These are phyloP conservation scores for Drosophila sproati DNA, from an alignment of 1,140 invertebrate genomes.

Conservation along the genomic window DNA sequence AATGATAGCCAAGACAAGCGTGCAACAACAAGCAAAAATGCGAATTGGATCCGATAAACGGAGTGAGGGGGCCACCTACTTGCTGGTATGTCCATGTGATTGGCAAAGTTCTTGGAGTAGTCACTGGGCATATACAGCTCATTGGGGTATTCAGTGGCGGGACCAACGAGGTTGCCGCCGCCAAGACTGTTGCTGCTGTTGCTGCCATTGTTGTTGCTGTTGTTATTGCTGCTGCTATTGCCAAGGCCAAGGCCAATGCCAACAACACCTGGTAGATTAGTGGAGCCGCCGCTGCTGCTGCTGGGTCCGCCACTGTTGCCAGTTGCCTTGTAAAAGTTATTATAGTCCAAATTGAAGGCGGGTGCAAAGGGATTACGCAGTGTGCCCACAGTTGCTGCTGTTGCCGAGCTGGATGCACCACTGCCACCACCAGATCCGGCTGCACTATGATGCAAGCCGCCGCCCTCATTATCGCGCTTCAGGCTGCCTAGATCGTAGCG, in stretches of 20 bases:
- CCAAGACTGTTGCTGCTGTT: conserved; percentile 28
- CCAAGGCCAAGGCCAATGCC: not conserved
- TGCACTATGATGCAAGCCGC: conserved; percentile 44
- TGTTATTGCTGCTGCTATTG: conserved; percentile 21
- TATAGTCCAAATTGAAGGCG: conserved; percentile 76
- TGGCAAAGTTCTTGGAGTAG: conserved; percentile 81
- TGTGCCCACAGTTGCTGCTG: conserved; percentile 32
- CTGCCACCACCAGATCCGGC: conserved; percentile 27
- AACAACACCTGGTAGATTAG: conserved; percentile 23
- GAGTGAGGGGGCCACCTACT: conserved; percentile 62
- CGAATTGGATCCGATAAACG: conserved; percentile 17
- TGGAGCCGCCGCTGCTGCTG: conserved; percentile 47
- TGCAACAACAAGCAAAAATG: conserved; percentile 59
- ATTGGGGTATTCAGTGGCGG: conserved; percentile 74
- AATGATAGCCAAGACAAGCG: conserved; percentile 23
- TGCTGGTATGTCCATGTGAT: conserved; percentile 84
- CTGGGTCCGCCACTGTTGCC: conserved; percentile 44
- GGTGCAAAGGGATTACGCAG: conserved; percentile 59
- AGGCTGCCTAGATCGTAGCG: conserved; percentile 75
- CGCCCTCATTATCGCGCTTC: conserved; percentile 66
- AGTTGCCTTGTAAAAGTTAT: conserved; percentile 70
- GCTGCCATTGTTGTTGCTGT: conserved; percentile 31
- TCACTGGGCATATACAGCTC: conserved; percentile 83
- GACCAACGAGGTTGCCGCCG: conserved; percentile 19
- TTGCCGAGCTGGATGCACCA: conserved; percentile 36